Conservation (phyloP, 2,113 vertebrate species). For the Nothoprocta perdicaria region DNA sequence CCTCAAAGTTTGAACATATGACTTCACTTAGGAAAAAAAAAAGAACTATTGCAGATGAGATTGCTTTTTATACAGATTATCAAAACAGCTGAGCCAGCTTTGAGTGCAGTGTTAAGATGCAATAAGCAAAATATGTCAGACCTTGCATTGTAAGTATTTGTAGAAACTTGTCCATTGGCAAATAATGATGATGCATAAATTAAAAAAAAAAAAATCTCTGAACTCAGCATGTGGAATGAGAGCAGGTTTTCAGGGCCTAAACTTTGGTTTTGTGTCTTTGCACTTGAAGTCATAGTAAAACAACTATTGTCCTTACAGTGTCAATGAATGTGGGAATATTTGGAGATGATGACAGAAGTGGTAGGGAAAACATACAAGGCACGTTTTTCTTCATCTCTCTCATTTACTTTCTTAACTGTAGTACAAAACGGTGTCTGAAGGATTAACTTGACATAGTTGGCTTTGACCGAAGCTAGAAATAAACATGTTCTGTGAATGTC, state of each 20-base stretch:
- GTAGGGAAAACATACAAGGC: neutral
- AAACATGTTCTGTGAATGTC: neutral
- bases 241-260: neutral
- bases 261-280: neutral
- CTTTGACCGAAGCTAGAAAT: neutral
- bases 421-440: neutral
- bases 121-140: neutral
- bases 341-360: neutral
- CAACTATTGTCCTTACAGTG: neutral
- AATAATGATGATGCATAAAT: neutral
- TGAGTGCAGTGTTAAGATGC: neutral
- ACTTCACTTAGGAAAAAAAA: neutral
- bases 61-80: neutral
- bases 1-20: neutral
- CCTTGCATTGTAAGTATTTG: neutral
- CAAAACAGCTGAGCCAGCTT: neutral
- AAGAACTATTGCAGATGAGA: neutral
- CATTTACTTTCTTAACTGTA: neutral
- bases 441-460: neutral
- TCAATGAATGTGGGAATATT: neutral
- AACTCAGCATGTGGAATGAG: neutral
- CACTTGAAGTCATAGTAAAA: neutral
- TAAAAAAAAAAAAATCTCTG: neutral
- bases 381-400: neutral
- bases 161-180: neutral